Conservation (phyloP, 2,888 invertebrate species). For the Hyposoter didymator region DNA sequence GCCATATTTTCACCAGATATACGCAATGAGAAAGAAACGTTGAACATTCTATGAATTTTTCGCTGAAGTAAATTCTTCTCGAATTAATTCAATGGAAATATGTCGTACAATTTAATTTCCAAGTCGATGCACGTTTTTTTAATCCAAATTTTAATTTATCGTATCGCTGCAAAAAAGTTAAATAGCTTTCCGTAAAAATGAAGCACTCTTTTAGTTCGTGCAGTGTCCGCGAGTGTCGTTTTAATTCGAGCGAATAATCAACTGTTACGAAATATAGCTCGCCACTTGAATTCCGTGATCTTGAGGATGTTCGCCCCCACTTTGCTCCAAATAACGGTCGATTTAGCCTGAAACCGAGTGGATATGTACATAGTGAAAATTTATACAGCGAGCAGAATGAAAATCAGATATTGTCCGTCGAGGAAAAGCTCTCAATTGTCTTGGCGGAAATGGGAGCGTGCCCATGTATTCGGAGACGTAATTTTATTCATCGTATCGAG, state of each 20-base stretch:
- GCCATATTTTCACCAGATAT: not conserved
- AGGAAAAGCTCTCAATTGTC: not conserved
- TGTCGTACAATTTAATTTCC: no score
- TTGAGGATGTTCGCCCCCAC: not conserved
- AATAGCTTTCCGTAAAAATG: not conserved
- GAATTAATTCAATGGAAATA: not conserved
- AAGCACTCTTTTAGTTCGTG: not conserved
- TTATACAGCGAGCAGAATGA: constrained; percentile 24
- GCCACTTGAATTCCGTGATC: not conserved
- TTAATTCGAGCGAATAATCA: not conserved
- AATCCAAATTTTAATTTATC: no score
- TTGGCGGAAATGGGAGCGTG: not conserved
- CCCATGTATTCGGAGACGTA: not conserved
- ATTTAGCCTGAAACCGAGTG: constrained; percentile 4
- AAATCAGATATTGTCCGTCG: not conserved
- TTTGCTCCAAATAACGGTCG: constrained; percentile 6
- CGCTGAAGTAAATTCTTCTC: not conserved
- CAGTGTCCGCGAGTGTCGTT: not conserved
- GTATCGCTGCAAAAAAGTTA: no score
- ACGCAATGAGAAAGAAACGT: not conserved
- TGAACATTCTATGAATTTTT: not conserved
- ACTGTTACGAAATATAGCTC: not conserved
- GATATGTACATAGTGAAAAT: constrained; percentile 24
- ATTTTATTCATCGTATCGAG: not conserved
- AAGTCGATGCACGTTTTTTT: no score